Evolutionary conservation across 2,797 vertebrate species (phyloP), one percentile per base, ranked within the genome.

Genomic region (Morus bassanus): DNA sequence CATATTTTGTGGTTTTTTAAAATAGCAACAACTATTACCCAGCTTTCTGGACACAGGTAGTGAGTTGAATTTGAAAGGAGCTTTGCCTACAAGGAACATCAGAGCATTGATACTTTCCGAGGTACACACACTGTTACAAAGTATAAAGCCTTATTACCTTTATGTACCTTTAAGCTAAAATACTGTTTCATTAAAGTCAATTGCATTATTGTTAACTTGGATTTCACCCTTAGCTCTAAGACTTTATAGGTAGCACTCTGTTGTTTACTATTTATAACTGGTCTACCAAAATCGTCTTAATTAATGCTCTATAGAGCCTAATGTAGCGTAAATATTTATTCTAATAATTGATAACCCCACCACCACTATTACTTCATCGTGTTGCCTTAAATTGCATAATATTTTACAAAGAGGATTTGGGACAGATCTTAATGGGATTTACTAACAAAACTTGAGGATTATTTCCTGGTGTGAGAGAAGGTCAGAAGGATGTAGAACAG

Each of bases 91-190:
- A 30, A 43, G 9, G 8, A 83, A 14, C 12, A 33, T 24, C 6
- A 6, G 15, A 65, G 13, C 24, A 56, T 6, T 4, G 4, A 27
- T 21, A 18, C 13, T 15, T 30, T n/a, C 18, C 0, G 1, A 39
- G 33, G 31, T 45, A 10, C 3, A 6, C 27, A 30, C 6, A 3
- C 1, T 51, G 23, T 35, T 78, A 82, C 22, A 30, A 35, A 67
- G 17, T 41, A 53, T 8, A 70, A 53, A 77, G 43, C 16, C 30
- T 87, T 59, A 22, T n/a, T 78, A 70, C 18, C 11, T 57, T 43
- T 65, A 9, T 4, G 6, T 23, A 74, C 10, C 21, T 70, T 70
- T 51, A 67, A 50, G 11, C 24, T 81, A 48, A 74, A 92, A 54
- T 30, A 27, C 5, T 50, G 14, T 37, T 79, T 90, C 21, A 53